Evolutionary conservation across 2,888 invertebrate species (phyloP).

Genomic region (Harpalus rufipes): DNA sequence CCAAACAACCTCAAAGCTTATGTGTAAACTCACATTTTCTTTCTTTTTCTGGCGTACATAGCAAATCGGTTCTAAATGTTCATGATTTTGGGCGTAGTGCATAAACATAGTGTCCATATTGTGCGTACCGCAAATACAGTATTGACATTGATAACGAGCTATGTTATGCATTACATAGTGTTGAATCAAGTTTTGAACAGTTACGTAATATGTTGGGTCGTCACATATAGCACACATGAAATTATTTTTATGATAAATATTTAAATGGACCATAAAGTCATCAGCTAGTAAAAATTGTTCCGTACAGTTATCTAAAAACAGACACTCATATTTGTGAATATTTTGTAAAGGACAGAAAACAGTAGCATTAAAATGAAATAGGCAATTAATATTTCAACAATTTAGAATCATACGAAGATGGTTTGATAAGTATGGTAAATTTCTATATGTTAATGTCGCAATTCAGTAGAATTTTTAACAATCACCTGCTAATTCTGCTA

Average conservation of each 20-base stretch:
- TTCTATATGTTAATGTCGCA: too few species aligned
- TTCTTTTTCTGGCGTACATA: constrained; percentile 30
- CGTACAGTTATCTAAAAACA: constrained; percentile 62
- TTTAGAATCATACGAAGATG: too few species aligned
- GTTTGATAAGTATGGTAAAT: too few species aligned
- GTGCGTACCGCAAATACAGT: constrained; percentile 77
- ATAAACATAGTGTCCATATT: constrained; percentile 75
- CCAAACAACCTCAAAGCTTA: too few species aligned
- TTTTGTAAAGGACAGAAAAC: too few species aligned
- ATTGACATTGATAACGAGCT: constrained; percentile 78
- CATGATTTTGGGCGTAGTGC: constrained; percentile 78
- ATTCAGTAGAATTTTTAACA: too few species aligned
- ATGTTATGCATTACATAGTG: constrained; percentile 77
- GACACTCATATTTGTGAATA: background rate
- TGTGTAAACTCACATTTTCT: constrained; percentile 8
- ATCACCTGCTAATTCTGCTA: too few species aligned
- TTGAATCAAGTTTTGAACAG: constrained; percentile 68
- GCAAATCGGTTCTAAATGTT: constrained; percentile 63
- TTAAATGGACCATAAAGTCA: constrained; percentile 67
- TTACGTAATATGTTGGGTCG: background rate
- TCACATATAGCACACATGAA: constrained; percentile 31
- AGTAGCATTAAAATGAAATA: too few species aligned
- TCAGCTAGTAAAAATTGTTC: constrained; percentile 54
- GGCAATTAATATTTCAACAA: too few species aligned
- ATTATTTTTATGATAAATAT: constrained; percentile 29